Conservation (phyloP, 2,888 invertebrate species). For the Hypselothyrea guttata region DNA sequence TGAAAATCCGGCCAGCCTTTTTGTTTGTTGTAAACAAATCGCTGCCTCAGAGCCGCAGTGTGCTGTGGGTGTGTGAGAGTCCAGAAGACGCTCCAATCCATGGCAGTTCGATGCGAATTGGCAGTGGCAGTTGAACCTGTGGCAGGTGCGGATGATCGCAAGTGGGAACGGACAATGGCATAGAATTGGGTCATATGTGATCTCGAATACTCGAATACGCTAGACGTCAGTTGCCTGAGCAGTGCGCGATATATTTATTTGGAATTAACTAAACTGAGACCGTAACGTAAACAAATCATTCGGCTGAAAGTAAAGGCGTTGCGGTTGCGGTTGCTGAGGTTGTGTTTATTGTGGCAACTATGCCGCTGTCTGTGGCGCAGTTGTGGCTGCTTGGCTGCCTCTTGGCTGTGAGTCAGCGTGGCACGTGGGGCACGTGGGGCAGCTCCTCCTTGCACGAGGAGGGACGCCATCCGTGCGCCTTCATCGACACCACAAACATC, state of each 20-base stretch:
- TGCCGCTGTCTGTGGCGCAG: slow-evolving; percentile 45
- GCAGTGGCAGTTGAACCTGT: slow-evolving; percentile 44
- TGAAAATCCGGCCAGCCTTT: slow-evolving; percentile 7
- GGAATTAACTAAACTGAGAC: no score
- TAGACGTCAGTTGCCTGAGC: not conserved
- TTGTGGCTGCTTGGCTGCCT: slow-evolving; percentile 18
- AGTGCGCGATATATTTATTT: no score
- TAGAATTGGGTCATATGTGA: not conserved
- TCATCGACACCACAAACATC: slow-evolving; percentile 79
- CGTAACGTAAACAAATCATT: no score
- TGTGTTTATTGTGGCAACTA: not conserved
- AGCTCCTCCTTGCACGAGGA: no score
- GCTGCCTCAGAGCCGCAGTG: slow-evolving; percentile 6
- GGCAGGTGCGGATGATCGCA: slow-evolving; percentile 49
- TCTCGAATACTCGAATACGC: not conserved
- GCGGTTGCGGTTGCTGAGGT: not conserved
- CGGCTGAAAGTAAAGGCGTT: not conserved
- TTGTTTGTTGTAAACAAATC: slow-evolving; percentile 61
- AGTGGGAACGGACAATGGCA: not conserved
- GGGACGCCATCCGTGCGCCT: slow-evolving; percentile 76
- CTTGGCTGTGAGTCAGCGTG: slow-evolving; percentile 22
- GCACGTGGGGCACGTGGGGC: slow-evolving; percentile 28
- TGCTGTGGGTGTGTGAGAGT: slow-evolving; percentile 16
- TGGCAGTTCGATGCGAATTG: not conserved
- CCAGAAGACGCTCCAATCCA: slow-evolving; percentile 23